A percentile compares a stretch with the other conserved stretches of the same genome.
Evolutionary conservation across 2,797 vertebrate genomes (phyloP).

Genomic region (Myripristis murdjan): DNA sequence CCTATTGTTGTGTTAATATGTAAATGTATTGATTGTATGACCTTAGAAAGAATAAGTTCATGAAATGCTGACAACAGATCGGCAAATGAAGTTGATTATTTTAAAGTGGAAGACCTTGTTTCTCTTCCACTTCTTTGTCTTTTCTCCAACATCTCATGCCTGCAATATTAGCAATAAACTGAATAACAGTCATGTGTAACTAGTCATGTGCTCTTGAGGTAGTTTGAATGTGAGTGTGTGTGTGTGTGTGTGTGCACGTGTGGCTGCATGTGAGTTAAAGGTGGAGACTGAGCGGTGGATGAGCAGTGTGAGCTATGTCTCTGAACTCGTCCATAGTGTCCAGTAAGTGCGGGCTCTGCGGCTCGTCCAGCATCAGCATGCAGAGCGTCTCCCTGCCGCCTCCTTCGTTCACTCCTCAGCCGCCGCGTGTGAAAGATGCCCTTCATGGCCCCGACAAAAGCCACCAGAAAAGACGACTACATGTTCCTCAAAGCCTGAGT

Average conservation of each 20-base stretch:
- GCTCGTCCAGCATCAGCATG: constrained; percentile 53
- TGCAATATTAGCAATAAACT: constrained; percentile 52
- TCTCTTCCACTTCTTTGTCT: neutral
- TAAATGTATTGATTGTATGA: no score
- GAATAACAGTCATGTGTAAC: constrained; percentile 42
- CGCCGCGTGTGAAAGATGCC: constrained; percentile 45
- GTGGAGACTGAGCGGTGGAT: neutral
- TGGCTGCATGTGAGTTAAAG: constrained; percentile 13
- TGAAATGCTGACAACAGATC: neutral
- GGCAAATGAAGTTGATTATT: neutral
- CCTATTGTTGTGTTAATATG: no score
- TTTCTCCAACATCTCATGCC: constrained; percentile 20
- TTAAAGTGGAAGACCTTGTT: neutral
- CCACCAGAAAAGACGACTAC: constrained; percentile 2
- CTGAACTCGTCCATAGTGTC: constrained; percentile 9
- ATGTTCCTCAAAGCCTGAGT: neutral
- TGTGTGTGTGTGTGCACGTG: neutral
- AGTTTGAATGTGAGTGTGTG: constrained; percentile 4
- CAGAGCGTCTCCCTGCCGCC: constrained; percentile 31
- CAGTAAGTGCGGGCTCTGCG: constrained; percentile 37
- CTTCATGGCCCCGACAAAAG: constrained; percentile 52
- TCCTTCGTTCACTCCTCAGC: constrained; percentile 32
- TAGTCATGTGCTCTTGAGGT: constrained; percentile 42
- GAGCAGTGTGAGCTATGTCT: no score
- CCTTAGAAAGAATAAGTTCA: no score